Evolutionary conservation across 2,113 vertebrate genomes (phyloP).

Genomic region (Upupa epops): DNA sequence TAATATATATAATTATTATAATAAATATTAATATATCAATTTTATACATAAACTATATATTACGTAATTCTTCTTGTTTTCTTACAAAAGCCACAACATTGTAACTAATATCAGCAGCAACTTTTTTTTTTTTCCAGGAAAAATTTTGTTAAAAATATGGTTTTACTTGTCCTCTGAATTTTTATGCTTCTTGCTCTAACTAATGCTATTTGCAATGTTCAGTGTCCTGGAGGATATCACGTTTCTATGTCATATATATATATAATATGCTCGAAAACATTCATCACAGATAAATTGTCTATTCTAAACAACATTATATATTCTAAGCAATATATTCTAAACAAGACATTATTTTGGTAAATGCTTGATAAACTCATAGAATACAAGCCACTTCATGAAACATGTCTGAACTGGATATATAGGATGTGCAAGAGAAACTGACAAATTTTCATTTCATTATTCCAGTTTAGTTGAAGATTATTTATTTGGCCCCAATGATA

Average conservation of each 20-base stretch:
- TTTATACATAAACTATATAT: too few relatives aligned
- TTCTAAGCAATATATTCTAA: neutral
- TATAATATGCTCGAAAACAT: neutral
- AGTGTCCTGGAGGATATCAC: neutral
- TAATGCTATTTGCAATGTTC: neutral
- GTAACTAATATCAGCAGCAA: neutral
- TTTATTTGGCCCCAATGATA: neutral
- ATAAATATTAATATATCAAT: too few relatives aligned
- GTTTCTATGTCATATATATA: neutral
- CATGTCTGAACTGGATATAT: neutral
- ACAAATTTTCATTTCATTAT: neutral
- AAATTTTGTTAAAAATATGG: neutral
- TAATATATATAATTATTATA: too few relatives aligned
- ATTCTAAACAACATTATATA: neutral
- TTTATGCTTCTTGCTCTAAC: neutral
- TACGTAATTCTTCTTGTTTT: neutral
- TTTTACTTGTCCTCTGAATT: neutral
- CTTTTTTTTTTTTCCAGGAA: neutral
- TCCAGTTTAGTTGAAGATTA: neutral
- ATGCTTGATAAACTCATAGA: neutral
- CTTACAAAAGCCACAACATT: rapidly evolving
- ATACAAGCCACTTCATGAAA: neutral
- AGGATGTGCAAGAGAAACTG: neutral
- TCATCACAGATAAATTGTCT: neutral
- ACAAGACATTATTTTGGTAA: neutral